Conservation (phyloP, 2,888 invertebrate genomes). For the Teinopalpus imperialis region DNA sequence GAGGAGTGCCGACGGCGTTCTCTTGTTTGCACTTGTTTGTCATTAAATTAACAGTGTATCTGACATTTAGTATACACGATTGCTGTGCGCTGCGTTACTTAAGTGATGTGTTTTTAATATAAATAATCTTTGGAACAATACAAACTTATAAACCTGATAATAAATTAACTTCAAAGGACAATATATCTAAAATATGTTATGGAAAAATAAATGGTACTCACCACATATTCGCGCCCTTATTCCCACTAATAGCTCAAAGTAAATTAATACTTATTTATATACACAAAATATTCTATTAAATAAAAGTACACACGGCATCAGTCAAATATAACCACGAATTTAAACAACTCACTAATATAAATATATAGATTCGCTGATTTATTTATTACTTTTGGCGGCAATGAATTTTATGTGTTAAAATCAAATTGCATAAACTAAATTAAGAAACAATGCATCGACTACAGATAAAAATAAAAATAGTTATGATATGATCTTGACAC, state of each 20-base stretch:
- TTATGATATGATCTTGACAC: slow-evolving; percentile 16
- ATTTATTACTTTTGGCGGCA: background rate
- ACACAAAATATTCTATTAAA: background rate
- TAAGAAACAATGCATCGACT: background rate
- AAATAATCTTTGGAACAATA: too few relatives aligned
- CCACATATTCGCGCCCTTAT: slow-evolving; percentile 15
- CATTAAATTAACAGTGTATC: too few relatives aligned
- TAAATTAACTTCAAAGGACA: too few relatives aligned
- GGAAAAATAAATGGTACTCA: slow-evolving; percentile 2
- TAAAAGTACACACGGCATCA: background rate
- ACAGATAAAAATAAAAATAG: slow-evolving; percentile 8
- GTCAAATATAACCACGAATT: too few relatives aligned
- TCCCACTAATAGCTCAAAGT: background rate
- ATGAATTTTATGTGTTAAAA: background rate
- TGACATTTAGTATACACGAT: background rate
- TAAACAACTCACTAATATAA: background rate
- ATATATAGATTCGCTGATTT: background rate
- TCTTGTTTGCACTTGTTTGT: too few relatives aligned
- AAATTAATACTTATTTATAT: background rate
- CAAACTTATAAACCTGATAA: too few relatives aligned
- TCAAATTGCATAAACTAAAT: background rate
- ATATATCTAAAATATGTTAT: too few relatives aligned
- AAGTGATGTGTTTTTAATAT: too few relatives aligned
- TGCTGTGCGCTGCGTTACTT: background rate
- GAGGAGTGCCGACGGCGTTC: background rate